A percentile compares a stretch with the other conserved stretches of the same genome.
These are phyloP conservation scores for Florisuga fusca DNA, from an alignment of 2,797 vertebrate genomes.

Conservation along the genomic window DNA sequence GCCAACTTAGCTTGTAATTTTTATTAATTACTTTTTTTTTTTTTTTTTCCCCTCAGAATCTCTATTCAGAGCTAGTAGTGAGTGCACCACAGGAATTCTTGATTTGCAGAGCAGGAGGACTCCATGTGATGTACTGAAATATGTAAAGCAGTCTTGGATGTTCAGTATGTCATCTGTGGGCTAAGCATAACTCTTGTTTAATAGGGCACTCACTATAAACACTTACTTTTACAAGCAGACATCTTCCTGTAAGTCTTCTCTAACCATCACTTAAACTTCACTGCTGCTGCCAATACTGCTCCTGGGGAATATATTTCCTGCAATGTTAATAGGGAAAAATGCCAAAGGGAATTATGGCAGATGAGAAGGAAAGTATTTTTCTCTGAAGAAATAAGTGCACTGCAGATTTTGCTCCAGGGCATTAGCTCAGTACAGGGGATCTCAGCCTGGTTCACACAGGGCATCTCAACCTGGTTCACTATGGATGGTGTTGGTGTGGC, in stretches of 20 bases:
- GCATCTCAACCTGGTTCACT: not conserved
- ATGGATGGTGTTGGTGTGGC: not conserved
- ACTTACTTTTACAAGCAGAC: slow-evolving; percentile 25
- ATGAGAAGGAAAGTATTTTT: not conserved
- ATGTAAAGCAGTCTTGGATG: not conserved
- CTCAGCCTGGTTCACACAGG: not conserved
- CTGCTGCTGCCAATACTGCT: not conserved
- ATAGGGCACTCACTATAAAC: not conserved
- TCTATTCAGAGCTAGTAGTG: not conserved
- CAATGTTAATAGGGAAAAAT: slow-evolving; percentile 19
- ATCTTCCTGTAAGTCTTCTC: not conserved
- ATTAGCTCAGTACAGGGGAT: not conserved
- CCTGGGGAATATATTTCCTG: not conserved
- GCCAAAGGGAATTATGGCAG: slow-evolving; percentile 3
- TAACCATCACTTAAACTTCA: slow-evolving; percentile 37
- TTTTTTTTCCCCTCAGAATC: not conserved
- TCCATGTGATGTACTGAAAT: not conserved
- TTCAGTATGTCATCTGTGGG: not conserved
- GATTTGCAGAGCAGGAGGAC: not conserved
- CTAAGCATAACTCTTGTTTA: not conserved
- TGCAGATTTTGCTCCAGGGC: not conserved
- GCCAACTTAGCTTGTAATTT: not conserved
- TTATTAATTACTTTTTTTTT: too few species aligned
- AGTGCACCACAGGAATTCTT: not conserved
- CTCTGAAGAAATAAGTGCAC: not conserved